These are phyloP conservation scores for Sinodicranocentrus sp. DNA, from an alignment of 2,888 invertebrate species.

Conservation along the genomic window DNA sequence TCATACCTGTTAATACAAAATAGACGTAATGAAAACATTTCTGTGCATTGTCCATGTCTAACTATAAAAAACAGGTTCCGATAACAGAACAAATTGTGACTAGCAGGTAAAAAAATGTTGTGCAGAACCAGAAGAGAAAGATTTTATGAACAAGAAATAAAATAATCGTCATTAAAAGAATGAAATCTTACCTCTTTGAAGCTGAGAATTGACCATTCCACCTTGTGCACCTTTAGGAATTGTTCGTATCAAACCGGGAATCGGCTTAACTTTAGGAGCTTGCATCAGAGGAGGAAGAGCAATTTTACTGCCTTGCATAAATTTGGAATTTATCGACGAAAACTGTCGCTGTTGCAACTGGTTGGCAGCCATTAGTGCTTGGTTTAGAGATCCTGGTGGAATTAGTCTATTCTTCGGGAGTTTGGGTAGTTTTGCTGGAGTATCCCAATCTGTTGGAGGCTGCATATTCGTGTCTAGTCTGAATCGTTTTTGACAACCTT, in stretches of 20 bases:
- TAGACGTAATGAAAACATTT: conserved; percentile 25
- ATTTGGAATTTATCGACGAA: conserved; percentile 78
- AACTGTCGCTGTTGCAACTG: conserved; percentile 78
- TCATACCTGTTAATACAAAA: conserved; percentile 55
- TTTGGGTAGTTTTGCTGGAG: conserved; percentile 94
- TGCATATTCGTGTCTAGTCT: conserved; percentile 90
- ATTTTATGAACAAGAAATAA: background rate
- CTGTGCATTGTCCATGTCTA: too few species aligned
- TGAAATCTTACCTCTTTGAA: conserved; percentile 72
- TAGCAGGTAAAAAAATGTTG: too few species aligned
- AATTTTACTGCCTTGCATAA: conserved; percentile 66
- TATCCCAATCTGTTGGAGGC: conserved; percentile 94
- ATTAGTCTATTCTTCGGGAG: conserved; percentile 79
- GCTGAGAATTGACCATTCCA: conserved; percentile 66
- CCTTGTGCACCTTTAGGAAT: conserved; percentile 62
- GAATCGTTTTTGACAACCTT: conserved; percentile 93
- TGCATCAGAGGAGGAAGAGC: conserved; percentile 80
- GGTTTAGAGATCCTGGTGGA: conserved; percentile 71
- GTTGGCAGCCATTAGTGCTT: conserved; percentile 62
- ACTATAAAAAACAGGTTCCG: too few species aligned
- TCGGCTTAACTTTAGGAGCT: conserved; percentile 74
- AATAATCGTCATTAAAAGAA: conserved; percentile 1
- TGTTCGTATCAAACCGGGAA: conserved; percentile 76
- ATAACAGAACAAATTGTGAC: too few species aligned
- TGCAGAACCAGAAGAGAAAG: too few species aligned